Percentiles rank a stretch among this genome's conserved stretches.
These are phyloP conservation scores for Conchocele bisecta DNA, from an alignment of 2,888 invertebrate genomes.

Conservation along the genomic window DNA sequence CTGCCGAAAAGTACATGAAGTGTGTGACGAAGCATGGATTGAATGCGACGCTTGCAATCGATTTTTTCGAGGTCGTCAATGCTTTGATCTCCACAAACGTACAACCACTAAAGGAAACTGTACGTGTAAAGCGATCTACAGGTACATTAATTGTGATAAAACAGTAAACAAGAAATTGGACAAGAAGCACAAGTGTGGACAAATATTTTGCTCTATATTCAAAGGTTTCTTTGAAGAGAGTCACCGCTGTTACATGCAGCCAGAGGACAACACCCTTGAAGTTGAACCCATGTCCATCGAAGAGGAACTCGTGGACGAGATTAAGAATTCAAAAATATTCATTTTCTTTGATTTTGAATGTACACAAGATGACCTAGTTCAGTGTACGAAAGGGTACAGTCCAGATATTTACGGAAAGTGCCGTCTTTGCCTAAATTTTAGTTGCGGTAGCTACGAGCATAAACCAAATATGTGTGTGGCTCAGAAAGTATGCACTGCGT, in stretches of 20 bases:
- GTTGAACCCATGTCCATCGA: constrained; percentile 13
- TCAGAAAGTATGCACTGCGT: constrained; percentile 37
- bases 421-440: constrained; percentile 29
- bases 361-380: constrained; percentile 24
- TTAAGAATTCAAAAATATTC: constrained; percentile 14
- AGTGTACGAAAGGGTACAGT: constrained; percentile 33
- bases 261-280: background rate
- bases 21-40: constrained; percentile 26
- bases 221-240: constrained; percentile 10
- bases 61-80: constrained; percentile 24
- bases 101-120: background rate
- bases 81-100: constrained; percentile 6
- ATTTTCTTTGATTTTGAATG: constrained; percentile 48
- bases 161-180: constrained; percentile 24
- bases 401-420: constrained; percentile 26
- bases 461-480: constrained; percentile 48
- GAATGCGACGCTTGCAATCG: constrained; percentile 27
- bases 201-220: constrained; percentile 12
- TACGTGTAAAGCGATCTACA: background rate
- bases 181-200: constrained; percentile 8
- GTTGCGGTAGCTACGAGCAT: constrained; percentile 43
- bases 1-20: constrained; percentile 31
- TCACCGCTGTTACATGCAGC: constrained; percentile 24
- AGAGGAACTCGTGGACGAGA: constrained; percentile 5
- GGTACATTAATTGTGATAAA: constrained; percentile 25